Evolutionary conservation across 2,113 vertebrate species (phyloP), one percentile per base, ranked within the genome.

Genomic region (Hippocampus zosterae): DNA sequence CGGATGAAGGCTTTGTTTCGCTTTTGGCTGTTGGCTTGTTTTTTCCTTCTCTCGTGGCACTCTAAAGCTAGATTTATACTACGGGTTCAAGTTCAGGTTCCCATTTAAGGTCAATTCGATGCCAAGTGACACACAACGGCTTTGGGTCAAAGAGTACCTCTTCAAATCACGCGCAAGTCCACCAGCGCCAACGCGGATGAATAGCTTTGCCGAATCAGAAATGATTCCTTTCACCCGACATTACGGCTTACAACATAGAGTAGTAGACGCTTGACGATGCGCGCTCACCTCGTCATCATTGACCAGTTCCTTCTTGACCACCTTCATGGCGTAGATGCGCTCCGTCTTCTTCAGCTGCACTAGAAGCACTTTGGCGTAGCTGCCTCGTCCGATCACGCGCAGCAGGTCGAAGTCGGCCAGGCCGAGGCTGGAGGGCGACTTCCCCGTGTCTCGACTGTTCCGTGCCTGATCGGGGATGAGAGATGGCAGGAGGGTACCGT

Each of bases 261-360:
- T 27, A 0, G 25, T 27, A 0, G 16, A 50, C 5, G 46, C 16
- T 6, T 7, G 46, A 16, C 2, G 46, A 55, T 55, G 52, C 21
- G 6, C 8, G 19, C n/a, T 59, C 15, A 97, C 97, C 96, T 99
- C 97, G 57, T 99, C 97, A 41, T 99, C 97, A 8, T 98, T 99
- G 85, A 99, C 97, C 0, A 99, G 93, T 85, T 99, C 97, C 87
- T 99, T 99, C 88, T 99, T 99, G 84, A 99, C 97, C 74, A 99
- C 97, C 80, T 99, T 99, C 97, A 99, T 99, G 65, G 97, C 97
- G 29, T 99, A 99, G 90, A 99, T 98, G 73, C 97, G 94, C 68
- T 99, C 97, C 0, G 96, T 99, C 88, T 96, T 98, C 90, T 98
- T 98, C 77, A 99, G 81, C 19, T 95, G 94, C 70, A 99, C 97